A percentile compares a stretch with the other conserved stretches of the same genome.
Conservation (phyloP, 2,113 vertebrate genomes). For the Dicaeum eximium region DNA sequence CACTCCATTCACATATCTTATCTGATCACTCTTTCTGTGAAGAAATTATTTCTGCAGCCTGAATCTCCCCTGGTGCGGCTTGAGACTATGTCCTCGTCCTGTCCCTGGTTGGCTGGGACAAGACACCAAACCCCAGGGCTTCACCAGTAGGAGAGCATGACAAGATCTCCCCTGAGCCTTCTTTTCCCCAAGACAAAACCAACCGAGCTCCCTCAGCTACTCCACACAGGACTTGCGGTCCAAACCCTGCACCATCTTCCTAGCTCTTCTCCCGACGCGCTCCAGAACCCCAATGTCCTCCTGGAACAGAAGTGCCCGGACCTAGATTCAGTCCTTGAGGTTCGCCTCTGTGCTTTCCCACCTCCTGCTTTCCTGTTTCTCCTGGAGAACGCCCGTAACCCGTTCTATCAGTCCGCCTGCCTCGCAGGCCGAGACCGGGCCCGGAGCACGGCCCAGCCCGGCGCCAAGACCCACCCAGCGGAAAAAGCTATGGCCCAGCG, state of each 20-base stretch:
- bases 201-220: not conserved
- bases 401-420: fast-evolving
- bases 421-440: not conserved
- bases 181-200: not conserved
- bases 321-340: no score
- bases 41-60: not conserved
- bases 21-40: no score
- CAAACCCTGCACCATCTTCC: not conserved
- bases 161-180: not conserved
- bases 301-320: no score
- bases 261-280: not conserved
- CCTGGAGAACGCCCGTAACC: no score
- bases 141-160: fast-evolving
- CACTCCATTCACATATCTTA: no score
- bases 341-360: fast-evolving
- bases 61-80: no score
- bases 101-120: not conserved
- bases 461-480: fast-evolving
- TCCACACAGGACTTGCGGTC: no score
- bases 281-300: not conserved
- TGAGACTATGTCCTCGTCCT: not conserved
- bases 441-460: not conserved
- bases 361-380: fast-evolving
- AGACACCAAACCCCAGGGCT: no score
- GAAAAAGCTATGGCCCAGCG: fast-evolving